Base-by-base conservation (phyloP, 2,797 vertebrate species). In the Acrossocheilus fasciatus region DNA sequence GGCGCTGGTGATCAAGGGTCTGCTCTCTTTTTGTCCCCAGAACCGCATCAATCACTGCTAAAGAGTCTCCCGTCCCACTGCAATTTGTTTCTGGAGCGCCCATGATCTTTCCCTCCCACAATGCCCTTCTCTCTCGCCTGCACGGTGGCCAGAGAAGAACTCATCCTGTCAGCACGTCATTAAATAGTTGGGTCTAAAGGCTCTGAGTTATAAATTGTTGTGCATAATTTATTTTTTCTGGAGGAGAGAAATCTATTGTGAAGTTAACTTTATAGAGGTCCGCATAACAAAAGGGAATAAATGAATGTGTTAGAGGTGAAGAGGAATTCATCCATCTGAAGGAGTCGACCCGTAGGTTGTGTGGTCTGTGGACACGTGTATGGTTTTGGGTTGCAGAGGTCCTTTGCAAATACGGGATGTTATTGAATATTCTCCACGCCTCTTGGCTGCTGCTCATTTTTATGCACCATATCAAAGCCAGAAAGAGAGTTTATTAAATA, bases 1-100 rank as follows among this genome's bases (percentile, higher is more conserved):
- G 83, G 81, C 6, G 43, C 43, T 59, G 43, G 88, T 89, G 89
- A 89, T 91, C 88, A 87, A 69, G 72, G 82, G 76, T 81, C 59
- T 88, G 73, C 87, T 92, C 90, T 89, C 90, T 75, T 91, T 91
- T 88, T 89, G 88, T 91, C 84, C 78, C 85, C 90, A 76, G 81
- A 47, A 23, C 89, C 82, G 47, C 91, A 95, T 95, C 92, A 90
- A 92, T 95, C 92, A 92, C 85, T 70, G 84, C 86, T 91, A 89
- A 87, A 88, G 84, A 87, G 73, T 88, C 72, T 88, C 77, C 85
- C 87, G 79, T 89, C 89, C 91, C 89, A 92, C 89, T 89, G 88
- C 78, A 86, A 90, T 94, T 92, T 93, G 88, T 92, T 90, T 88
- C 90, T 72, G 11, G 87, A 82, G 85, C 87, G 59, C 50, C 83